Conservation (phyloP, 1,140 invertebrate genomes). For the Coptotermes formosanus region DNA sequence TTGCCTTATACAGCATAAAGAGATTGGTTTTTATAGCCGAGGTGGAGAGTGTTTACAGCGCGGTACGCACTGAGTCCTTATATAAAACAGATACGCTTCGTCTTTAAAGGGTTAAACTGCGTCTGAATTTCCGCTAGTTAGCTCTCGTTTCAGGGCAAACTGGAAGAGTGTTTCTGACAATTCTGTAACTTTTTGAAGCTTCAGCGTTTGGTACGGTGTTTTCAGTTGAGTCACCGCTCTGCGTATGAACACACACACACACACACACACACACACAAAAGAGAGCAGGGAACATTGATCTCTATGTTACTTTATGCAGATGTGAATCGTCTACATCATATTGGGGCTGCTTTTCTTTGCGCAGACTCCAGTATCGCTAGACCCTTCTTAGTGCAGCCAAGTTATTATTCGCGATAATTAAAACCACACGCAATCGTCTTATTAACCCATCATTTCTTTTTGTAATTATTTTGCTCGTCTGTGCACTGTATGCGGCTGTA, state of each 20-base stretch:
- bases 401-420: not conserved
- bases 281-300: not conserved
- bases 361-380: not conserved
- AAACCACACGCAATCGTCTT: not conserved
- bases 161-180: not conserved
- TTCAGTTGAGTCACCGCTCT: not conserved
- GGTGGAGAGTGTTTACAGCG: too few relatives aligned
- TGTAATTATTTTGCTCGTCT: not conserved
- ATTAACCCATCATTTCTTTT: not conserved
- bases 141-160: too few relatives aligned
- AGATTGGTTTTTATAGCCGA: too few relatives aligned
- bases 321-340: not conserved
- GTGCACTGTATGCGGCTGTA: not conserved
- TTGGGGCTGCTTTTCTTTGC: not conserved
- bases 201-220: not conserved
- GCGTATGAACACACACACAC: not conserved
- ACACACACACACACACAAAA: not conserved
- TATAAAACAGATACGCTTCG: too few relatives aligned
- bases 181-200: not conserved
- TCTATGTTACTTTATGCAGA: not conserved
- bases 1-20: too few relatives aligned
- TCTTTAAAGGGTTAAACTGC: too few relatives aligned
- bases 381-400: not conserved
- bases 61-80: too few relatives aligned
- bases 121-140: too few relatives aligned